Evolutionary conservation across 2,888 invertebrate species (phyloP).

Genomic region (Drosophila kanekoi): DNA sequence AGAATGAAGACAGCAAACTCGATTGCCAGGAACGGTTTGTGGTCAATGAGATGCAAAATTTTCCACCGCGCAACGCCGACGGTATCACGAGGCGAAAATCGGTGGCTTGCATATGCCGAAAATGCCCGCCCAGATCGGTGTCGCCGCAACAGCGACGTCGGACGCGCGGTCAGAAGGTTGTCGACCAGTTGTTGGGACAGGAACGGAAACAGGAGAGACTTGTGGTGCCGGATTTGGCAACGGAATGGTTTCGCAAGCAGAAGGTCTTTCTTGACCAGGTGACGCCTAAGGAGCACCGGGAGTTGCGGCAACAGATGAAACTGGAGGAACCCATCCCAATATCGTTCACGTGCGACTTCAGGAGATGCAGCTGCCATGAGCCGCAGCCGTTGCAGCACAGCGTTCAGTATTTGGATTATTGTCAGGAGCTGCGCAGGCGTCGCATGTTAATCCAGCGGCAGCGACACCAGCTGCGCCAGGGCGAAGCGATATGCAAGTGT

Average conservation of each 20-base stretch:
- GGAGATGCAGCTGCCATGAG: constrained; percentile 3
- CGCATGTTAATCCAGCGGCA: constrained; percentile 24
- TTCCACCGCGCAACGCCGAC: constrained; percentile 32
- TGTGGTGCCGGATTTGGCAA: constrained; percentile 69
- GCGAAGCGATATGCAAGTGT: constrained; percentile 11
- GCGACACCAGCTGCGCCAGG: constrained; percentile 19
- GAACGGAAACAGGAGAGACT: constrained; percentile 43
- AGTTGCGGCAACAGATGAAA: constrained; percentile 13
- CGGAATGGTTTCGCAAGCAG: constrained; percentile 73
- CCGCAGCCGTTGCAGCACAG: constrained; percentile 24
- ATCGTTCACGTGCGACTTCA: constrained; percentile 7
- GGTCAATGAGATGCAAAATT: constrained; percentile 33
- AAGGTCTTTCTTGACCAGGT: constrained; percentile 55
- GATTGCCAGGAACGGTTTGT: constrained; percentile 31
- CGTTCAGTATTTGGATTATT: constrained; percentile 32
- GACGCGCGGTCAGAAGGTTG: constrained; percentile 19
- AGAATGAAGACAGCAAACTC: not conserved
- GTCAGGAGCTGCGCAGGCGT: constrained; percentile 26
- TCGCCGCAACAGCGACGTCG: not conserved
- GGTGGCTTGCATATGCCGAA: constrained; percentile 11
- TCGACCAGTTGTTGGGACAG: constrained; percentile 42
- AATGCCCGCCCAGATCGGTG: not conserved
- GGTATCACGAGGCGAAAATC: not conserved
- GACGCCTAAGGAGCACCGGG: constrained; percentile 21
- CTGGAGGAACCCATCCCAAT: not conserved